Base-by-base conservation (phyloP, 2,113 vertebrate genomes). In the Urocynchramus pylzowi region DNA sequence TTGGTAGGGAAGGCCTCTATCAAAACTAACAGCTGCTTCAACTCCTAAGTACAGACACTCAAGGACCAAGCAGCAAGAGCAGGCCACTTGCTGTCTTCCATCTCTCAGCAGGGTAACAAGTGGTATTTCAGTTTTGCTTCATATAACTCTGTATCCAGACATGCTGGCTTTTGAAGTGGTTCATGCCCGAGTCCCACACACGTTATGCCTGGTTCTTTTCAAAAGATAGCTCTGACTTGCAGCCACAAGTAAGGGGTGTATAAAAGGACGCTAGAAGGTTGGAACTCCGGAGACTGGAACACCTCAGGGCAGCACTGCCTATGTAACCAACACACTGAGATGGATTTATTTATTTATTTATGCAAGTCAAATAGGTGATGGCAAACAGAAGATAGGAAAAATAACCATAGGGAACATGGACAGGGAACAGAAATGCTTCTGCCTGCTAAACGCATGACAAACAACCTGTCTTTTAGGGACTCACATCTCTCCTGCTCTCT, bases 371-470 rank as follows among this genome's bases (percentile, higher is more conserved):
- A 54, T 4, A 59, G 31, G 5, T 84, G 26, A 71, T 10, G 44
- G 14, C 2, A 19, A 89, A n/a, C 11, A 53, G 24, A 11, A 64
- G 24, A 49, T 44, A 70, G 6, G 23, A 54, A 69, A 84, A 60
- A 27, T 3, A 82, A 41, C 13, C 17, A 31, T 0, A 24, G 16
- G 24, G 33, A 49, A 79, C 7, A 59, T 0, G 2, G 20, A 49
- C 9, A 87, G 27, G 30, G 27, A 84, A 80, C 26, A 74, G 59
- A 75, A 60, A 82, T 30, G 53, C 22, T 70, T 84, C 49, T 82
- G 53, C n/a, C 39, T 67, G 35, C n/a, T 67, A 49, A 70, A 49
- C 33, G 30, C 27, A 71, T 5, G 33, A 67, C n/a, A 67, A 65
- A 17, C 6, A 18, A 83, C 17, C 33, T 26, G 17, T 42, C 33